phyloP scores from a whole-genome alignment of 2,113 vertebrate genomes.

The Nothobranchius kuhntae region DNA sequence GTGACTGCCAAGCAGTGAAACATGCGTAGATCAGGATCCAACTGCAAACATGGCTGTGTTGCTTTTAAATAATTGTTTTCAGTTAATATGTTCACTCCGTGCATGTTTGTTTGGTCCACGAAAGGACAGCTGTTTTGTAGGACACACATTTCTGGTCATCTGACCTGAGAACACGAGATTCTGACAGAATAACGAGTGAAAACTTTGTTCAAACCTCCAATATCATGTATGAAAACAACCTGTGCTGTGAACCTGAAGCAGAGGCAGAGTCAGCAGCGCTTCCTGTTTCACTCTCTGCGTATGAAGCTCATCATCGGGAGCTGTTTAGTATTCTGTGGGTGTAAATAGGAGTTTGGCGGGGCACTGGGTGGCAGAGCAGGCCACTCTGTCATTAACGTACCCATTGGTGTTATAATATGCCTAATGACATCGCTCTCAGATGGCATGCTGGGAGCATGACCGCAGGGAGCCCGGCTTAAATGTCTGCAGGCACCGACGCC shows the following conservation, averaged over 20 bases:
- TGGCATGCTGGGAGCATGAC: conserved; percentile 89
- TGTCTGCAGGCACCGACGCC: conserved; percentile 82
- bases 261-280: conserved; percentile 12
- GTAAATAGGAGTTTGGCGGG: conserved; percentile 82
- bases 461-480: conserved; percentile 86
- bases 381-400: conserved; percentile 83
- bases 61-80: no score
- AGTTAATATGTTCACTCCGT: no score
- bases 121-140: no score
- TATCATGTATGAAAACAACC: not conserved
- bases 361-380: conserved; percentile 78
- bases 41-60: no score
- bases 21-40: no score
- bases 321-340: conserved; percentile 84
- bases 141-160: no score
- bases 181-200: no score
- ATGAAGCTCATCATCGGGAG: conserved; percentile 50
- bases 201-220: not conserved
- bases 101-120: no score
- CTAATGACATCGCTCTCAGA: conserved; percentile 88
- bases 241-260: not conserved
- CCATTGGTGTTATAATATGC: conserved; percentile 85
- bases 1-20: no score
- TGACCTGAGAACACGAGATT: no score
- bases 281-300: conserved; percentile 36